phyloP scores from a whole-genome alignment of 2,888 invertebrate species.

The Ametastegia equiseti region DNA sequence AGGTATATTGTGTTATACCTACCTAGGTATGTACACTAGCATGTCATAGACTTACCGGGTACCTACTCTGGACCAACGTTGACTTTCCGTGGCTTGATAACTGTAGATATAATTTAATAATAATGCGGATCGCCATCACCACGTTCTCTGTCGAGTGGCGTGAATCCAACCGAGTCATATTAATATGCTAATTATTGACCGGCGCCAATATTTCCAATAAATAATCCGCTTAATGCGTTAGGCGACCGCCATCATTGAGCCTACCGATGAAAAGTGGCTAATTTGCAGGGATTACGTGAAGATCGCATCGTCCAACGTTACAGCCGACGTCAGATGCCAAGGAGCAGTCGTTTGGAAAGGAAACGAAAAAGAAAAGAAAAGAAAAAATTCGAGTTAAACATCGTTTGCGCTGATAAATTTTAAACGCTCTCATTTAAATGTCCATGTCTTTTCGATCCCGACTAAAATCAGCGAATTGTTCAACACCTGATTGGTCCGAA shows the following conservation, averaged over 20 bases:
- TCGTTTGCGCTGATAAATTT: conserved; percentile 9
- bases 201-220: conserved; percentile 62
- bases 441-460: not conserved
- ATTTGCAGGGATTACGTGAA: conserved; percentile 26
- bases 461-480: no score
- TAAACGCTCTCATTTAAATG: not conserved
- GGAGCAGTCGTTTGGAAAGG: not conserved
- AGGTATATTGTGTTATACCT: conserved; percentile 18
- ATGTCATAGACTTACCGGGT: not conserved
- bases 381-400: not conserved
- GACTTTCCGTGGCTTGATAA: conserved; percentile 36
- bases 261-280: conserved; percentile 20
- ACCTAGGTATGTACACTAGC: conserved; percentile 30
- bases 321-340: not conserved
- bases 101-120: conserved; percentile 70
- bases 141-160: not conserved
- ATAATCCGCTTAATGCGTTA: conserved; percentile 63
- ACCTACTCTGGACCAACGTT: conserved; percentile 16
- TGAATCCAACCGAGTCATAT: conserved; percentile 50
- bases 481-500: no score
- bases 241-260: conserved; percentile 44
- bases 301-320: not conserved
- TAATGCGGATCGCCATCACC: conserved; percentile 21
- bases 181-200: conserved; percentile 64
- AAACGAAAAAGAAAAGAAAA: not conserved